Percentiles rank a stretch among this genome's conserved stretches.
Conservation (phyloP, 2,797 vertebrate species). For the Danio jaintianensis region DNA sequence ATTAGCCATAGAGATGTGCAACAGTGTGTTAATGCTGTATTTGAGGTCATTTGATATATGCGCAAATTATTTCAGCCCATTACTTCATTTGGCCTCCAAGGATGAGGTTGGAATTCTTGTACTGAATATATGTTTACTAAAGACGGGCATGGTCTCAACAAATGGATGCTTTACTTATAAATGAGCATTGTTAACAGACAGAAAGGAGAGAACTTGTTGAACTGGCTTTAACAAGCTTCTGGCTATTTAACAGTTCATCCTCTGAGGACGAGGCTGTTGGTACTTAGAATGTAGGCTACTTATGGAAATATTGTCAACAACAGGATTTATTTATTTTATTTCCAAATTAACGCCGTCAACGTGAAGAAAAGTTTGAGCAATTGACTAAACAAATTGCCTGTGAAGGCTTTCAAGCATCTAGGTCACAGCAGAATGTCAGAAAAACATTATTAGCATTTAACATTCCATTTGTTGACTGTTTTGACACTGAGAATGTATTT, state of each 20-base stretch:
- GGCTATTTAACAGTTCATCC: slow-evolving; percentile 23
- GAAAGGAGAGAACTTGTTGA: slow-evolving; percentile 25
- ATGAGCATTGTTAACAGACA: slow-evolving; percentile 30
- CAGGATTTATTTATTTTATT: slow-evolving; percentile 14
- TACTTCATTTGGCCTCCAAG: not conserved
- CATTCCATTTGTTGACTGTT: slow-evolving; percentile 17
- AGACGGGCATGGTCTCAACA: not conserved
- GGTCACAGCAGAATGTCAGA: slow-evolving; percentile 13
- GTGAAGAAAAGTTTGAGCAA: not conserved
- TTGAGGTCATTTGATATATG: not conserved
- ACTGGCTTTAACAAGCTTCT: slow-evolving; percentile 30
- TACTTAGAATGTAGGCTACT: not conserved
- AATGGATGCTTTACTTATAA: slow-evolving; percentile 13
- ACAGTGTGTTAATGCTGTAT: not conserved
- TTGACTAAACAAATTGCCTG: not conserved
- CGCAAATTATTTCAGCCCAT: not conserved
- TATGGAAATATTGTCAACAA: slow-evolving; percentile 17
- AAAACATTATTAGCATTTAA: slow-evolving; percentile 20
- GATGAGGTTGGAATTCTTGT: not conserved
- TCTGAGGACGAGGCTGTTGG: slow-evolving; percentile 8
- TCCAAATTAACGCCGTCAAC: slow-evolving; percentile 1
- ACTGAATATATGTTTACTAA: slow-evolving; percentile 24
- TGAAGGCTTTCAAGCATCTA: not conserved
- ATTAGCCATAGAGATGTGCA: not conserved
- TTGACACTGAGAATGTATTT: not conserved